phyloP scores from a whole-genome alignment of 2,113 vertebrate genomes.

The Pipa parva region DNA sequence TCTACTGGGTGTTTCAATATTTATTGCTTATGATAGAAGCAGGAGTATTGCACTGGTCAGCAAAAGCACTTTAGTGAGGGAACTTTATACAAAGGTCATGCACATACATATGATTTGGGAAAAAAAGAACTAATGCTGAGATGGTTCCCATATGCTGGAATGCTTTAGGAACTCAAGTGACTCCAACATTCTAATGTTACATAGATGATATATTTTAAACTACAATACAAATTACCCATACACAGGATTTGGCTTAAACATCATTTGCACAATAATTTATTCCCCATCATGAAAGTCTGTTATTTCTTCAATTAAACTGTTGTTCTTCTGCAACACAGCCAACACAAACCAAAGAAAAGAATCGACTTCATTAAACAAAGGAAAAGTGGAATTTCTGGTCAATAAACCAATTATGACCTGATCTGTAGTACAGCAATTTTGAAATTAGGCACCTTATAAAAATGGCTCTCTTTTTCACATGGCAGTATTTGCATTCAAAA shows the following conservation, averaged over 20 bases:
- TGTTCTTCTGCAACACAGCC: constrained; percentile 7
- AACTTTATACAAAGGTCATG: too few species aligned
- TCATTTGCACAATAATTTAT: neutral
- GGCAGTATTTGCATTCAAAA: too few species aligned
- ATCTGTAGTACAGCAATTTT: too few species aligned
- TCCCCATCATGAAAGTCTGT: constrained; percentile 5
- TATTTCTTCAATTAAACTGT: neutral
- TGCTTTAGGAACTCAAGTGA: constrained; percentile 1
- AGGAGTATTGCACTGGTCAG: constrained; percentile 1
- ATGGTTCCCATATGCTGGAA: constrained; percentile 22
- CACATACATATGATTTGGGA: neutral
- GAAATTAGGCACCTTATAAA: too few species aligned
- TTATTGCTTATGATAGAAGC: neutral
- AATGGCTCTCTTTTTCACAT: too few species aligned
- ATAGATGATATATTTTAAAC: too few species aligned
- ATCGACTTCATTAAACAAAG: neutral
- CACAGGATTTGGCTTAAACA: neutral
- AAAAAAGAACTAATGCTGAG: neutral
- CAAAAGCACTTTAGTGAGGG: neutral
- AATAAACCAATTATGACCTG: too few species aligned
- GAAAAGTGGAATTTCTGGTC: too few species aligned
- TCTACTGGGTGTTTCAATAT: constrained; percentile 22
- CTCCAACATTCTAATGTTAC: constrained; percentile 1
- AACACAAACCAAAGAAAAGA: constrained; percentile 2
- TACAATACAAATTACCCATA: neutral